These are phyloP conservation scores for Papilio protenor DNA, from an alignment of 2,888 invertebrate species.

Conservation along the genomic window DNA sequence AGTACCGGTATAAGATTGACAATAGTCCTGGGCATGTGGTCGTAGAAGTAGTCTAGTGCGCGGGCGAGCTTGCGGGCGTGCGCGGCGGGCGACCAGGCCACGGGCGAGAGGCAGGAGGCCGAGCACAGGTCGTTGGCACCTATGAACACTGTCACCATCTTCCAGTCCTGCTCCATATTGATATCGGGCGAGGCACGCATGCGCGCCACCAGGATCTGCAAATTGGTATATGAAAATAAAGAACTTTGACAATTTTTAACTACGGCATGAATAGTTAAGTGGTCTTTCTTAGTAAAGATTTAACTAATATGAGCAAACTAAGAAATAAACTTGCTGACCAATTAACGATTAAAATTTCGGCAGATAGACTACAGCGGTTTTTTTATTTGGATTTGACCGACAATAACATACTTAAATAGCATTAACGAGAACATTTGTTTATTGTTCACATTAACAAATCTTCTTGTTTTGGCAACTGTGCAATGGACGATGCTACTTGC, in stretches of 20 bases:
- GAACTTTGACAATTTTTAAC: too few relatives aligned
- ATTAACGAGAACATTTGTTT: too few relatives aligned
- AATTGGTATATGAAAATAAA: conserved; percentile 16
- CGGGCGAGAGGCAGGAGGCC: conserved; percentile 86
- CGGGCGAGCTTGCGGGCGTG: conserved; percentile 86
- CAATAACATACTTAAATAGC: too few relatives aligned
- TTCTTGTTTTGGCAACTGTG: background rate
- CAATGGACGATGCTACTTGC: conserved; percentile 13
- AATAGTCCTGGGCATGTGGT: conserved; percentile 87
- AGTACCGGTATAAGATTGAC: conserved; percentile 89
- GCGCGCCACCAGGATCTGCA: conserved; percentile 85
- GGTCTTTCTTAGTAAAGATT: too few relatives aligned
- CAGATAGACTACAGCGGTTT: too few relatives aligned
- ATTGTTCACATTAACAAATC: too few relatives aligned
- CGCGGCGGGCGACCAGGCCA: conserved; percentile 85
- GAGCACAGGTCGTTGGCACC: conserved; percentile 91
- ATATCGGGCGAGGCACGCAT: conserved; percentile 86
- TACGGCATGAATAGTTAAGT: too few relatives aligned
- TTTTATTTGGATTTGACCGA: too few relatives aligned
- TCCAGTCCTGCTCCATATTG: conserved; percentile 87
- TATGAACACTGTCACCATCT: conserved; percentile 88
- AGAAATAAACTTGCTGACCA: too few relatives aligned
- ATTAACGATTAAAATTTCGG: too few relatives aligned
- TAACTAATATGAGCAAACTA: too few relatives aligned
- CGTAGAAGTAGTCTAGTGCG: conserved; percentile 87